Conservation (phyloP, 2,113 vertebrate genomes). For the Tiliqua scincoides region DNA sequence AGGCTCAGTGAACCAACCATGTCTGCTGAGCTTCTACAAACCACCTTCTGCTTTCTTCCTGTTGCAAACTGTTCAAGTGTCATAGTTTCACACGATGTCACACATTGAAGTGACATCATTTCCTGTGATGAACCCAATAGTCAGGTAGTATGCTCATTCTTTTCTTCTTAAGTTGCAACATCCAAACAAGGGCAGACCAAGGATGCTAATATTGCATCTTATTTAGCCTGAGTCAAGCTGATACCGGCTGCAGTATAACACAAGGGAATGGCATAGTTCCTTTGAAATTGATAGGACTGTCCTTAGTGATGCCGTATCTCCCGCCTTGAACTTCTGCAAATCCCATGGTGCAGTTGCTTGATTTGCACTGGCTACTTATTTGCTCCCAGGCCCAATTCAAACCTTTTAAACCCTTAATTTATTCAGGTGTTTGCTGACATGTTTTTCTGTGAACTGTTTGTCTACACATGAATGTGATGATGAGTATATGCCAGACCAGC, state of each 20-base stretch:
- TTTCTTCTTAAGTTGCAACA: slow-evolving; percentile 47
- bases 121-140: slow-evolving; percentile 36
- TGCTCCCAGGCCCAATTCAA: no score
- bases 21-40: slow-evolving; percentile 32
- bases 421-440: no score
- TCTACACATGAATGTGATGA: no score
- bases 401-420: no score
- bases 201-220: not conserved
- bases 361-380: no score
- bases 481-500: no score
- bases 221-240: not conserved
- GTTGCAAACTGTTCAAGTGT: not conserved
- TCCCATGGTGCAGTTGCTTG: not conserved
- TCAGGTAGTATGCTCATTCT: slow-evolving; percentile 40
- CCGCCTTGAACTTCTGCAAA: not conserved
- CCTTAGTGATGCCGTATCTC: not conserved
- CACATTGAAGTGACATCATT: not conserved
- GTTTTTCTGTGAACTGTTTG: no score
- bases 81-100: no score
- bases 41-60: slow-evolving; percentile 32
- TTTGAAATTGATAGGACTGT: not conserved
- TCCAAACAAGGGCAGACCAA: not conserved
- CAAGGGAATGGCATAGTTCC: no score
- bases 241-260: not conserved
- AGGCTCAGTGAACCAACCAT: slow-evolving; percentile 33